Conservation (phyloP, 2,113 vertebrate genomes). For the Panurus biarmicus region DNA sequence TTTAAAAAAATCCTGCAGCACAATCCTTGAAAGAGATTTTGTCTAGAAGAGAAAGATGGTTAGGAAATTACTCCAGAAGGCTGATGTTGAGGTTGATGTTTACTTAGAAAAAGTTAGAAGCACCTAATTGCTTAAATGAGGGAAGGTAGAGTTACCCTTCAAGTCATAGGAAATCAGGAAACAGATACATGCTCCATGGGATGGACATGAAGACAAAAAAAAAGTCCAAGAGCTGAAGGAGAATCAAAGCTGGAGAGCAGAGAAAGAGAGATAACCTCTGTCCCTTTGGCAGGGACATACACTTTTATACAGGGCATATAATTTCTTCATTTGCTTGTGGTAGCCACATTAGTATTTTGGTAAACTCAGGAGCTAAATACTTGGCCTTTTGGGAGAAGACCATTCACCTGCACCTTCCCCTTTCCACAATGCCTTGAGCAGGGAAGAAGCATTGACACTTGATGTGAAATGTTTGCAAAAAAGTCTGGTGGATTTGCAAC, state of each 20-base stretch:
- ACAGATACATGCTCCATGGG: not conserved
- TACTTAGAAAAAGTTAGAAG: not conserved
- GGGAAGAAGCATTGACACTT: not conserved
- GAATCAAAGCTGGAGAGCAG: not conserved
- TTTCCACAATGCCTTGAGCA: not conserved
- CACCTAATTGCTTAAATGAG: not conserved
- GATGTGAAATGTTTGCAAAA: not conserved
- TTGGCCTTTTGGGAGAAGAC: not conserved
- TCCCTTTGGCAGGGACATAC: not conserved
- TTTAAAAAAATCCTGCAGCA: not conserved
- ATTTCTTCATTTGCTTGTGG: not conserved
- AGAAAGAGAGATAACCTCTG: not conserved
- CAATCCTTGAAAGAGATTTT: not conserved
- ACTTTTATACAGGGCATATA: not conserved
- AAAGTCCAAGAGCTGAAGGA: not conserved
- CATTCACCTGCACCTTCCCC: not conserved
- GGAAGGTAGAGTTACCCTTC: not conserved
- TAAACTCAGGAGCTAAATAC: not conserved
- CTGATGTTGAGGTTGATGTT: not conserved
- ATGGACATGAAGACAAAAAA: not conserved
- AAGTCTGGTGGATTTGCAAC: not conserved
- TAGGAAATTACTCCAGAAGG: not conserved
- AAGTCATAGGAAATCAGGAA: not conserved
- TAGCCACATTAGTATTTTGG: not conserved
- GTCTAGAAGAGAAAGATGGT: not conserved